Conservation (phyloP, 1,140 invertebrate genomes). For the Pseudachorutes palmiensis region DNA sequence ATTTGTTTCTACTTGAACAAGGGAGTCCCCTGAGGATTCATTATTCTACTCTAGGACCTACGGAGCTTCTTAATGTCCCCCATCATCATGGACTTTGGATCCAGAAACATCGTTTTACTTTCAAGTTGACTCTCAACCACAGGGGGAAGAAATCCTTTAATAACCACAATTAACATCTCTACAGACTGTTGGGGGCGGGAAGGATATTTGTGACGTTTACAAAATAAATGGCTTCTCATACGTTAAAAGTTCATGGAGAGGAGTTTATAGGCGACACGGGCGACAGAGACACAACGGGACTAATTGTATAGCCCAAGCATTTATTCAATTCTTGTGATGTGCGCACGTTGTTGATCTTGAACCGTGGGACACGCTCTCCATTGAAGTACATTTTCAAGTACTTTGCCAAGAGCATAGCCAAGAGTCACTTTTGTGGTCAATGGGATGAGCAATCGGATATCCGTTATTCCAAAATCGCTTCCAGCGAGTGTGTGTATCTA, state of each 20-base stretch:
- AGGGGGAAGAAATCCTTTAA: background rate
- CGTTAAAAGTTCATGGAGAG: too few relatives aligned
- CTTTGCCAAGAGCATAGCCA: background rate
- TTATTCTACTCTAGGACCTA: background rate
- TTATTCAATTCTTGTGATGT: too few relatives aligned
- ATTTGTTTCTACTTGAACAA: background rate
- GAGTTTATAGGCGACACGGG: too few relatives aligned
- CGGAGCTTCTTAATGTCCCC: background rate
- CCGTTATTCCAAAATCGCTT: background rate
- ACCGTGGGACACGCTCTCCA: background rate
- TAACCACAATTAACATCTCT: background rate
- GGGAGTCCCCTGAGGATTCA: background rate
- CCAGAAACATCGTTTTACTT: constrained; percentile 30
- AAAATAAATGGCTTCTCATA: too few relatives aligned
- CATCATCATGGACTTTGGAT: too few relatives aligned
- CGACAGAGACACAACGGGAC: too few relatives aligned
- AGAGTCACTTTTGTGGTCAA: background rate
- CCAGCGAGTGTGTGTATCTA: too few relatives aligned
- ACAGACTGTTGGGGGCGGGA: background rate
- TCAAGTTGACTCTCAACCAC: constrained; percentile 13
- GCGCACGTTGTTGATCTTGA: too few relatives aligned
- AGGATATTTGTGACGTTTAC: too few relatives aligned
- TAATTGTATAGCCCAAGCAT: too few relatives aligned
- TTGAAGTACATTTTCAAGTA: background rate
- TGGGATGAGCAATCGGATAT: constrained; percentile 12